Base-by-base conservation (phyloP, 2,113 vertebrate species). In the Manacus vitellinus region DNA sequence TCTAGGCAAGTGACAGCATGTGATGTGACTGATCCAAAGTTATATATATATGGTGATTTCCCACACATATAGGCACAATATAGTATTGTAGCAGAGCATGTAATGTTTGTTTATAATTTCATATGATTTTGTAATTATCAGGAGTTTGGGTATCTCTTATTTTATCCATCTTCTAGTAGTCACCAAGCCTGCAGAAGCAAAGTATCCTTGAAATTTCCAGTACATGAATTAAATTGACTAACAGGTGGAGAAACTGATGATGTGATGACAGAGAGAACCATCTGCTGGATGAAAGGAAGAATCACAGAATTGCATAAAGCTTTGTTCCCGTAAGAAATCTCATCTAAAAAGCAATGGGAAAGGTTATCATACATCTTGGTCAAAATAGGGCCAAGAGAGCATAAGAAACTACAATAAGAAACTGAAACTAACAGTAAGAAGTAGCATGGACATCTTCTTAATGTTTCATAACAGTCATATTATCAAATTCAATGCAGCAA, bases 41-140 rank as follows among this genome's bases (percentile, higher is more conserved):
- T 86, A 3, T 7, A 7, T 44, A 39, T 39, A 3, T 59, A 14
- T 71, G 28, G 9, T 59, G 49, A 66, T 49, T 88, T 88, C 17
- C 14, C 27, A 52, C 44, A 43, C 4, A 28, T 19, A 6, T 14
- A 55, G 37, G 5, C 19, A 73, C 0, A 2, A 13, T 41, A 25
- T 1, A 56, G 24, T 44, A 17, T 65, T 41, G 55, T 71, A 23
- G n/a, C 21, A 89, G 49, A 84, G 12, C 25, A 58, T 66, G 37
- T 71, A 14, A 17, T 6, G 1, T 2, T 74, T 84, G 2, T 73
- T 88, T 72, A 31, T 83, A 41, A 44, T 76, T 72, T 68, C 43
- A 31, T 68, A 44, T 8, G 35, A 58, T 54, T 52, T 89, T 73
- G 8, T 67, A 89, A 43, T 89, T 67, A 27, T 30, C 18, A 23